Percentiles rank a stretch among this genome's conserved stretches.
These are phyloP conservation scores for Diachasma alloeum DNA, from an alignment of 1,140 invertebrate species.

Conservation along the genomic window DNA sequence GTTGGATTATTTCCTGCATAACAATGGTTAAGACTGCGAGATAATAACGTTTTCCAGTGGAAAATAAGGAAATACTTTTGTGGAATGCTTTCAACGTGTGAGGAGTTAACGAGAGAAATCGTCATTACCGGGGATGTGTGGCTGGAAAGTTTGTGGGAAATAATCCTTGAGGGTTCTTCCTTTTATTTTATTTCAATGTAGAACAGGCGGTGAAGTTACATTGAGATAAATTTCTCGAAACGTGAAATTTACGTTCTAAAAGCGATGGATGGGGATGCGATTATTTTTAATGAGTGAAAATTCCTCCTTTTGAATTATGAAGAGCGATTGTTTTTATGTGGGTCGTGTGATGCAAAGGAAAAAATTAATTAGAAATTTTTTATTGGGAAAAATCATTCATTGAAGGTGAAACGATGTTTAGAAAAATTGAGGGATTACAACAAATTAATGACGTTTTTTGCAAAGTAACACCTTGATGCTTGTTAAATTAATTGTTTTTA, in stretches of 20 bases:
- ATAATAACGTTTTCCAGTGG: no score
- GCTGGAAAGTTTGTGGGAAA: neutral
- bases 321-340: neutral
- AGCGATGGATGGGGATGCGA: neutral
- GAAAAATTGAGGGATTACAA: no score
- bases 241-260: neutral
- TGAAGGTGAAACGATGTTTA: no score
- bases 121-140: neutral
- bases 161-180: neutral
- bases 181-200: neutral
- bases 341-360: no score
- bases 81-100: neutral
- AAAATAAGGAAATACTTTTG: neutral
- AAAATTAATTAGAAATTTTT: no score
- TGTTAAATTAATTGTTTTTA: no score
- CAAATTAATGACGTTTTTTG: no score
- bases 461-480: no score
- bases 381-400: no score
- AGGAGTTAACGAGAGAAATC: neutral
- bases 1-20: constrained; percentile 1
- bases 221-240: neutral
- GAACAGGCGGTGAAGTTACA: neutral
- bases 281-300: neutral
- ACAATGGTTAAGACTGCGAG: neutral
- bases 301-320: neutral